These are phyloP conservation scores for Cynoglossus semilaevis DNA, from an alignment of 2,113 vertebrate genomes.

Conservation along the genomic window DNA sequence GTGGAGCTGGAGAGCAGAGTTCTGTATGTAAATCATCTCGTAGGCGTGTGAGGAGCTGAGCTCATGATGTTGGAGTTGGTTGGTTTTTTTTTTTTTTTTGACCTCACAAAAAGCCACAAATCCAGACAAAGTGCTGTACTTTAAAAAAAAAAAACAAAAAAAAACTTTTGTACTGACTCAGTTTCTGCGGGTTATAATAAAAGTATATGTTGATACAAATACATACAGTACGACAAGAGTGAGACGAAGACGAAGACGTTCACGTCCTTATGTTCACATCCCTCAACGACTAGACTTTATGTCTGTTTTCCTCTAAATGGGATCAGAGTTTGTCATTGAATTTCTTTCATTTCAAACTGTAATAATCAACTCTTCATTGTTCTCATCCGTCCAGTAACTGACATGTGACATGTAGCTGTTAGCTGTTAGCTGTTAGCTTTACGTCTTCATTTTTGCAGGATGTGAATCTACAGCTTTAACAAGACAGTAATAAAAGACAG, in stretches of 20 bases:
- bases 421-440: too few species aligned
- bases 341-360: too few species aligned
- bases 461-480: too few species aligned
- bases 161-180: background rate
- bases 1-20: background rate
- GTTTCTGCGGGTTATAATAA: slow-evolving; percentile 1
- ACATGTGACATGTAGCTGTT: too few species aligned
- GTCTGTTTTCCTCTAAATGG: too few species aligned
- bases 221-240: slow-evolving; percentile 11
- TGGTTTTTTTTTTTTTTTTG: slow-evolving; percentile 3
- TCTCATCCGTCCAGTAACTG: too few species aligned
- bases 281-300: too few species aligned
- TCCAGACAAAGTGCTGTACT: slow-evolving; percentile 3
- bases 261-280: too few species aligned
- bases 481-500: too few species aligned
- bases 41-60: slow-evolving; percentile 13
- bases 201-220: slow-evolving; percentile 28
- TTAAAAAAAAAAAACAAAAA: background rate
- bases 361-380: too few species aligned
- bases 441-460: too few species aligned
- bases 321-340: too few species aligned
- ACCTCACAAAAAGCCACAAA: background rate
- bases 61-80: background rate
- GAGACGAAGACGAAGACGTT: slow-evolving; percentile 27
- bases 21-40: background rate